Conservation (phyloP, 1,140 invertebrate species). For the Leptoteleia sp. region DNA sequence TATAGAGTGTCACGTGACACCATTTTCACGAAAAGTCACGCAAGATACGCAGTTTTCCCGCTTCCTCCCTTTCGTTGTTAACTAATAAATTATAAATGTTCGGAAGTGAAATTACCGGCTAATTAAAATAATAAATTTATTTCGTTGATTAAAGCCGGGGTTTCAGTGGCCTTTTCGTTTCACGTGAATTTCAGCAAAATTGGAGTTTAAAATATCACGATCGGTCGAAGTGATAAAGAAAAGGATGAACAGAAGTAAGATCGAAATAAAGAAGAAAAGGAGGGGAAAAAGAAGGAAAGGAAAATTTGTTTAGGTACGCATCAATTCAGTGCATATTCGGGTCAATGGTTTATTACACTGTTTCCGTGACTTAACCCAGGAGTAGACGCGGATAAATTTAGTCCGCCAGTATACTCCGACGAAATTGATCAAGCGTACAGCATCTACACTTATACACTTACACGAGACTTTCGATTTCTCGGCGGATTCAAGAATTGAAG, state of each 20-base stretch:
- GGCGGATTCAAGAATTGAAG: neutral
- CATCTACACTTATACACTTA: slow-evolving; percentile 33
- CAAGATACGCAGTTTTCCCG: slow-evolving; percentile 23
- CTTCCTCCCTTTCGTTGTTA: neutral
- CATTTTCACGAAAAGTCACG: slow-evolving; percentile 49
- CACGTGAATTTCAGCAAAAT: too few relatives aligned
- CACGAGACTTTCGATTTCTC: slow-evolving; percentile 13
- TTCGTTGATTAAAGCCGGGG: too few relatives aligned
- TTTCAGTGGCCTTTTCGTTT: too few relatives aligned
- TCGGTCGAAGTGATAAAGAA: too few relatives aligned
- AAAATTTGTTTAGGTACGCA: slow-evolving; percentile 33
- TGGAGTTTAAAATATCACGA: too few relatives aligned
- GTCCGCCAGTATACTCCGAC: slow-evolving; percentile 43
- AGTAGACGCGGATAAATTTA: slow-evolving; percentile 56
- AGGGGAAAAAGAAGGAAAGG: slow-evolving; percentile 18
- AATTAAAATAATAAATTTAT: too few relatives aligned
- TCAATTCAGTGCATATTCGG: slow-evolving; percentile 55
- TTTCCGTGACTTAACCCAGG: slow-evolving; percentile 58
- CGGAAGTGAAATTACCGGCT: too few relatives aligned
- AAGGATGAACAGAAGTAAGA: too few relatives aligned
- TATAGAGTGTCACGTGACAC: slow-evolving; percentile 33
- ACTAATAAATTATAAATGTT: too few relatives aligned
- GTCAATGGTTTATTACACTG: slow-evolving; percentile 65
- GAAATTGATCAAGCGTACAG: slow-evolving; percentile 49
- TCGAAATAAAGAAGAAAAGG: too few relatives aligned